phyloP scores from a whole-genome alignment of 2,797 vertebrate species.

The Cirrhinus molitorella region DNA sequence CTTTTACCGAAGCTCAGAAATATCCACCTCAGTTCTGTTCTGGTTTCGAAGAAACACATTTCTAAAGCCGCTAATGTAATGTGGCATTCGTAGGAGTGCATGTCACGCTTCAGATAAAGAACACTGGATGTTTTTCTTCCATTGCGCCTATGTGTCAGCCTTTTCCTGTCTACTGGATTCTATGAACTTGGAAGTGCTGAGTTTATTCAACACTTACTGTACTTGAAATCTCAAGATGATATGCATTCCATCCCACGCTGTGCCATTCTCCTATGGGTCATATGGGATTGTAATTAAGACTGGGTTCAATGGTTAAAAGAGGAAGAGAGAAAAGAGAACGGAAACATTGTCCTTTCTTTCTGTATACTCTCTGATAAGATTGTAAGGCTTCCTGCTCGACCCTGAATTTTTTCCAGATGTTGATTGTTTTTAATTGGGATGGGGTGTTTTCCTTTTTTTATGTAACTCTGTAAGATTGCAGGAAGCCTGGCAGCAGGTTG shows the following conservation, averaged over 20 bases:
- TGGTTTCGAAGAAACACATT: not conserved
- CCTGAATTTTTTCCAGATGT: conserved; percentile 64
- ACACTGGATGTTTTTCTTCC: conserved; percentile 52
- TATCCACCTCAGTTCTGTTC: not conserved
- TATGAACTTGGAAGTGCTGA: conserved; percentile 63
- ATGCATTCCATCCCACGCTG: conserved; percentile 69
- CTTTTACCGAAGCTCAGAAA: conserved; percentile 21
- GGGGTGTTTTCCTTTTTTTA: conserved; percentile 62
- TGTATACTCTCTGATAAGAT: conserved; percentile 63
- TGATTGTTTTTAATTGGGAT: conserved; percentile 59
- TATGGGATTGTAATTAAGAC: conserved; percentile 56
- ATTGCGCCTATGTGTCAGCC: conserved; percentile 59
- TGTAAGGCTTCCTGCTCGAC: conserved; percentile 49
- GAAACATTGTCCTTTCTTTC: conserved; percentile 64
- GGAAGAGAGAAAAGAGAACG: conserved; percentile 15
- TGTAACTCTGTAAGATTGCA: conserved; percentile 64
- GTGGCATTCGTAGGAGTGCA: conserved; percentile 65
- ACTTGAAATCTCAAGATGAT: conserved; percentile 50
- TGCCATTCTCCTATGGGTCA: conserved; percentile 71
- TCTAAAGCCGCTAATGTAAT: conserved; percentile 56
- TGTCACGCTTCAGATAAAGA: conserved; percentile 43
- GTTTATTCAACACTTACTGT: conserved; percentile 61
- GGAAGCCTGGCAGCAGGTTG: conserved; percentile 55
- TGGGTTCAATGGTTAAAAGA: conserved; percentile 23
- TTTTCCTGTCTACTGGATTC: conserved; percentile 61